Evolutionary conservation across 2,113 vertebrate genomes (phyloP).

Genomic region (Poecilia latipinna): DNA sequence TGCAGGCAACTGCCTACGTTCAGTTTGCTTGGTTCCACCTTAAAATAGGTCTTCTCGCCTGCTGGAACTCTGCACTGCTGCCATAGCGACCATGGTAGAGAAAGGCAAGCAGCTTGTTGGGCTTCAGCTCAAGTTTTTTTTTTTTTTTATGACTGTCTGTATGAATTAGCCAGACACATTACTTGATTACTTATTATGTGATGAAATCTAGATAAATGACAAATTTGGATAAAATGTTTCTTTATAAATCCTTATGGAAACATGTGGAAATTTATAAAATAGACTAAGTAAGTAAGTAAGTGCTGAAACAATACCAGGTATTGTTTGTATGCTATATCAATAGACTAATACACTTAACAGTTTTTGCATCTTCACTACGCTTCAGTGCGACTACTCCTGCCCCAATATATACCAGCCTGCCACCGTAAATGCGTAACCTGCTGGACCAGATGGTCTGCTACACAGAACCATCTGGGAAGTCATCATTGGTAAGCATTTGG

Average conservation of each 20-base stretch:
- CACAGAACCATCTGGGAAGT: slow-evolving; percentile 27
- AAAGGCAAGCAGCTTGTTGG: slow-evolving; percentile 42
- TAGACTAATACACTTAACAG: neutral
- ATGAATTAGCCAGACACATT: neutral
- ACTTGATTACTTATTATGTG: neutral
- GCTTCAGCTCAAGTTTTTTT: slow-evolving; percentile 44
- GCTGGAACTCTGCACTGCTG: slow-evolving; percentile 55
- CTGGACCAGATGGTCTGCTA: slow-evolving; percentile 12
- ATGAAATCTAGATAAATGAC: neutral
- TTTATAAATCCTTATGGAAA: neutral
- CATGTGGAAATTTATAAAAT: slow-evolving; percentile 3
- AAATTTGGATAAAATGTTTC: neutral
- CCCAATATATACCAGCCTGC: slow-evolving; percentile 11
- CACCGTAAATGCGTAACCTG: slow-evolving; percentile 27
- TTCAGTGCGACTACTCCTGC: slow-evolving; percentile 8
- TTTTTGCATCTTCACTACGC: neutral
- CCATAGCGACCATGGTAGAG: slow-evolving; percentile 58
- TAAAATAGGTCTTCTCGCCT: slow-evolving; percentile 44
- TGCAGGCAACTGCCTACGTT: slow-evolving; percentile 24
- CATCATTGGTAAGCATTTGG: slow-evolving; percentile 11
- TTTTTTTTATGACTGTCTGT: slow-evolving; percentile 13
- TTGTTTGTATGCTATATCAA: neutral
- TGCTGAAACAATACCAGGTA: neutral
- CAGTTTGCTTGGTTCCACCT: slow-evolving; percentile 44
- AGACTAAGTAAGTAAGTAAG: neutral